These are phyloP conservation scores for Tanypteryx hageni DNA, from an alignment of 2,888 invertebrate genomes.

Conservation along the genomic window DNA sequence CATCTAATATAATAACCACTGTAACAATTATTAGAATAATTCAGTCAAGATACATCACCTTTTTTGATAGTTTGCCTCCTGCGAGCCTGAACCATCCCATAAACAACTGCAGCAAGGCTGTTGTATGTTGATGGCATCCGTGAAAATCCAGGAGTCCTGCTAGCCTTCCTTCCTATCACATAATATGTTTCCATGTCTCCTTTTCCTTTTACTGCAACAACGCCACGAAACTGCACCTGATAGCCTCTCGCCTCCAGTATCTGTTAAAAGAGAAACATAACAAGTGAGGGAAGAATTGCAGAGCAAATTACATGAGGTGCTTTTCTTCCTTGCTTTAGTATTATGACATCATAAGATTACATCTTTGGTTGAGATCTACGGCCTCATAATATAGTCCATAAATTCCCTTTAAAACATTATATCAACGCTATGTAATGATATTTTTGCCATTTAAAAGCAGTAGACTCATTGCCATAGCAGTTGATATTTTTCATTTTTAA, in stretches of 20 bases:
- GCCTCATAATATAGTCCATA: no score
- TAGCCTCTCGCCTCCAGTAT: conserved; percentile 86
- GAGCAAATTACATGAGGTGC: no score
- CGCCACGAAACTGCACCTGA: conserved; percentile 86
- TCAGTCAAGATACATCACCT: conserved; percentile 66
- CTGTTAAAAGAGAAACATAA: conserved; percentile 75
- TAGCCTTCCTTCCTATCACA: conserved; percentile 83
- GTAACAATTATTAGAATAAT: neutral
- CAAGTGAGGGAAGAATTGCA: no score
- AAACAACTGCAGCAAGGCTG: conserved; percentile 91
- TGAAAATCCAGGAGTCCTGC: conserved; percentile 79
- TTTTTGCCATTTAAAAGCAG: no score
- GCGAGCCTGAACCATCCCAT: conserved; percentile 90
- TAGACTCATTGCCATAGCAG: no score
- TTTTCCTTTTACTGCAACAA: conserved; percentile 95
- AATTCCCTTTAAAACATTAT: no score
- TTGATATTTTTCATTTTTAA: no score
- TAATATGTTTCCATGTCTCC: conserved; percentile 98
- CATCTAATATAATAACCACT: neutral
- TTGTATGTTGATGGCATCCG: conserved; percentile 85
- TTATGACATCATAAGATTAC: no score
- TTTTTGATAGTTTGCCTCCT: conserved; percentile 80
- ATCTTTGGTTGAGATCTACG: no score
- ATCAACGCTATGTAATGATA: no score
- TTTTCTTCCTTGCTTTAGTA: no score